Evolutionary conservation across 2,113 vertebrate genomes (phyloP).

Genomic region (Halcyon malimbica): DNA sequence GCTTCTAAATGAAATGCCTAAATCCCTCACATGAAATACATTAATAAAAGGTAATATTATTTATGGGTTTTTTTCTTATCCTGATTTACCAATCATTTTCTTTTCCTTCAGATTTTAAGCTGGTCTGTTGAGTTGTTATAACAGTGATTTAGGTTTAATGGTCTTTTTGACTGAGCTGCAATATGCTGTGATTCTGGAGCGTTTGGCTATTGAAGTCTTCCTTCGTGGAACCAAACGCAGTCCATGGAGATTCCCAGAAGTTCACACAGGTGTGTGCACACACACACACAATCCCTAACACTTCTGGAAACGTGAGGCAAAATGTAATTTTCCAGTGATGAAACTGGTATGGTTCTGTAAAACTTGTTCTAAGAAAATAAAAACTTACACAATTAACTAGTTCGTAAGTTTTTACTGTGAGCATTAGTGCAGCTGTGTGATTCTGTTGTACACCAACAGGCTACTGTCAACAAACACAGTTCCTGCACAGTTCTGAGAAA

Average conservation of each 20-base stretch:
- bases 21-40: neutral
- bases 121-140: neutral
- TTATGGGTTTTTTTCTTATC: neutral
- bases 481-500: neutral
- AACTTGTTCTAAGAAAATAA: neutral
- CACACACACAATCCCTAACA: too few species aligned
- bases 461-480: neutral
- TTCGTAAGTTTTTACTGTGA: neutral
- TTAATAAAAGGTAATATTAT: neutral
- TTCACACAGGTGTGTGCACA: fast-evolving
- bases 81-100: neutral
- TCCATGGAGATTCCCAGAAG: neutral
- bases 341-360: neutral
- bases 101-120: neutral
- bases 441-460: neutral
- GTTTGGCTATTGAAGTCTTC: neutral
- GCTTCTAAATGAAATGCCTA: neutral
- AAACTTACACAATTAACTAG: neutral
- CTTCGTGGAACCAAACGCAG: neutral
- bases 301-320: neutral
- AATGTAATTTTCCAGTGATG: neutral
- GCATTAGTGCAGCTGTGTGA: neutral
- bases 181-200: neutral
- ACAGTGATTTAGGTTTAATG: neutral
- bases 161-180: neutral